phyloP scores from a whole-genome alignment of 2,797 vertebrate genomes.

The Xerus rutilus region DNA sequence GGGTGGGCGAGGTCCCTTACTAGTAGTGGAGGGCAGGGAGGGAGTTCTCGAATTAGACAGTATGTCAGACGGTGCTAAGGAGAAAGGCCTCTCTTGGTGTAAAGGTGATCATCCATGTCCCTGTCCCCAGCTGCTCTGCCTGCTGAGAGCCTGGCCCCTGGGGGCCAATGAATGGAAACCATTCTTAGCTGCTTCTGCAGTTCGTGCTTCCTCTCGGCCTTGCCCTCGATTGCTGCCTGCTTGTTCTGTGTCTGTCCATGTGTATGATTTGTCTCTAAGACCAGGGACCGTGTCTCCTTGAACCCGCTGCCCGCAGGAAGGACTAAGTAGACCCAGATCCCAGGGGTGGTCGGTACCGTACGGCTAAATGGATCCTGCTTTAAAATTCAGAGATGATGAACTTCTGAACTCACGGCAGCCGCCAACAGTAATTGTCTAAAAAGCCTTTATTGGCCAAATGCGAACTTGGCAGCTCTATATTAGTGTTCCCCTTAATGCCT shows the following conservation, averaged over 20 bases:
- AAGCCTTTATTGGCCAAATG: slow-evolving; percentile 48
- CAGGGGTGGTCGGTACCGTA: neutral
- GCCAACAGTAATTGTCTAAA: neutral
- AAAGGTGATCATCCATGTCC: neutral
- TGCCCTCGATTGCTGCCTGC: neutral
- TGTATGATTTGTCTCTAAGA: neutral
- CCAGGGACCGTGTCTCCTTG: neutral
- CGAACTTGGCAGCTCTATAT: neutral
- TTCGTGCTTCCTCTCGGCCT: neutral
- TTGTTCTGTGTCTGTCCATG: neutral
- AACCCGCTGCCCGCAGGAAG: too few relatives aligned
- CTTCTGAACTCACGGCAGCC: neutral
- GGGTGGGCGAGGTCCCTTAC: neutral
- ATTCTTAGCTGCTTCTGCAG: fast-evolving
- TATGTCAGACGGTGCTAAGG: neutral
- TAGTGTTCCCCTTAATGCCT: neutral
- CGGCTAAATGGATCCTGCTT: neutral
- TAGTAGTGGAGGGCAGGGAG: too few relatives aligned
- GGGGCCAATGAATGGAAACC: neutral
- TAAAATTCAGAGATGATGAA: neutral
- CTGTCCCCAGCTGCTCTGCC: neutral
- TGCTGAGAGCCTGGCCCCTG: neutral
- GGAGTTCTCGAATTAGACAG: too few relatives aligned
- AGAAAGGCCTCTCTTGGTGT: neutral
- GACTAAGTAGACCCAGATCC: neutral